phyloP scores from a whole-genome alignment of 2,888 invertebrate species.

The Melipona bicolor region DNA sequence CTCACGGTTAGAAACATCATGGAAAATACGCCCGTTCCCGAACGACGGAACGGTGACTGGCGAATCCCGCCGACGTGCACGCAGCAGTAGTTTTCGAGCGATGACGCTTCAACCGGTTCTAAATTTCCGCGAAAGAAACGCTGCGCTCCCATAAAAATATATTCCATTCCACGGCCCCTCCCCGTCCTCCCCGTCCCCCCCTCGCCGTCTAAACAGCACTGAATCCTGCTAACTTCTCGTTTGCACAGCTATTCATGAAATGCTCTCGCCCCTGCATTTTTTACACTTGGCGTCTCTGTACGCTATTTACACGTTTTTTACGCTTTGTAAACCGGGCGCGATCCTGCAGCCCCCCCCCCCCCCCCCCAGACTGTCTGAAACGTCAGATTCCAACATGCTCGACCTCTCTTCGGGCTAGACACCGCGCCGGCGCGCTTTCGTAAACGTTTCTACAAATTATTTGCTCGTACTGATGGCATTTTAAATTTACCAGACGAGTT shows the following conservation, averaged over 20 bases:
- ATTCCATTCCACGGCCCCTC: conserved; percentile 17
- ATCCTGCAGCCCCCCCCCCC: not conserved
- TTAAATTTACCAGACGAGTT: not conserved
- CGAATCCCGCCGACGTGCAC: not conserved
- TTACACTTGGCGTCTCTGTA: conserved; percentile 39
- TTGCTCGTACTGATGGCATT: not conserved
- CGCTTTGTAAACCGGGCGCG: conserved; percentile 19
- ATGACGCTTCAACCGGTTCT: not conserved
- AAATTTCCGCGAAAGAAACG: conserved; percentile 4
- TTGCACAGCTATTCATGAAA: conserved; percentile 47
- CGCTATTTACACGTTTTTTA: conserved; percentile 42
- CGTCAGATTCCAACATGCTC: conserved; percentile 12
- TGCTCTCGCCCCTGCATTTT: conserved; percentile 22
- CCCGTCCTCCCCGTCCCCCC: no score
- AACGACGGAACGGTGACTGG: not conserved
- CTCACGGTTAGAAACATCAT: not conserved
- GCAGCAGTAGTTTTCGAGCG: not conserved
- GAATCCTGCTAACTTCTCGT: conserved; percentile 37
- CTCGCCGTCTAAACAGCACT: conserved; percentile 30
- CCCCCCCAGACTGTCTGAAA: conserved; percentile 37
- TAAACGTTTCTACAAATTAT: conserved; percentile 24
- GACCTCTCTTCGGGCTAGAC: not conserved
- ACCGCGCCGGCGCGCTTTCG: not conserved
- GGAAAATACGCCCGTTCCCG: not conserved
- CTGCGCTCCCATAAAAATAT: conserved; percentile 2